Conservation (phyloP, 2,888 invertebrate genomes). For the Diaperis boleti region DNA sequence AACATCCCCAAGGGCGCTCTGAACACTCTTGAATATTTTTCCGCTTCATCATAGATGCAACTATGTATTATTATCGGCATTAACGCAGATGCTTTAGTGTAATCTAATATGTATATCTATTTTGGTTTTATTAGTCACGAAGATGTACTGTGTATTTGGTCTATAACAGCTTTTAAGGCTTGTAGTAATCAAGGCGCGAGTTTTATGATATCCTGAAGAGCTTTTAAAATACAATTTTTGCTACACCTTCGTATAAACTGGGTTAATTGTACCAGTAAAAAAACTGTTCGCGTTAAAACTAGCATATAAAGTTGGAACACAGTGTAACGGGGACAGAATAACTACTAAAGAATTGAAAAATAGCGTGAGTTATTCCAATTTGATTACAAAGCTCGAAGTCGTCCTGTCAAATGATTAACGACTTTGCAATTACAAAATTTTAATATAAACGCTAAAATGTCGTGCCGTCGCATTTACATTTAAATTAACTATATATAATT, state of each 20-base stretch:
- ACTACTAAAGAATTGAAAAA: conserved; percentile 21
- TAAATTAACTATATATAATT: conserved; percentile 17
- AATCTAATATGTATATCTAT: conserved; percentile 9
- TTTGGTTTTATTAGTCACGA: conserved; percentile 19
- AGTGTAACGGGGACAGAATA: conserved; percentile 10
- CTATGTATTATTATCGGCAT: conserved; percentile 9
- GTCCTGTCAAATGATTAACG: conserved; percentile 18
- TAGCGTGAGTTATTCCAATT: conserved; percentile 22
- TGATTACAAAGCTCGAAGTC: conserved; percentile 29
- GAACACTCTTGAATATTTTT: conserved; percentile 8
- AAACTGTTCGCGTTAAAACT: conserved; percentile 8
- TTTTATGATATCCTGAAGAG: conserved; percentile 27
- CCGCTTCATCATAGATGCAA: conserved; percentile 2
- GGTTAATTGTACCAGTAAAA: conserved; percentile 28
- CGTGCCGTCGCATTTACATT: conserved; percentile 22
- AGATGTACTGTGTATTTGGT: conserved; percentile 13
- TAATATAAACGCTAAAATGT: conserved; percentile 24
- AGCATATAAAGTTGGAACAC: conserved; percentile 3
- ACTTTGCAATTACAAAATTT: conserved; percentile 28
- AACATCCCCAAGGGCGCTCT: neutral
- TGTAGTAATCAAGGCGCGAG: conserved; percentile 20
- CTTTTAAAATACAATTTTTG: conserved; percentile 28
- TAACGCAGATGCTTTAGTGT: conserved; percentile 2
- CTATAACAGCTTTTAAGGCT: conserved; percentile 23
- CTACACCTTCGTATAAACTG: conserved; percentile 16